phyloP scores from a whole-genome alignment of 2,888 invertebrate genomes.

The Drosophila birchii region DNA sequence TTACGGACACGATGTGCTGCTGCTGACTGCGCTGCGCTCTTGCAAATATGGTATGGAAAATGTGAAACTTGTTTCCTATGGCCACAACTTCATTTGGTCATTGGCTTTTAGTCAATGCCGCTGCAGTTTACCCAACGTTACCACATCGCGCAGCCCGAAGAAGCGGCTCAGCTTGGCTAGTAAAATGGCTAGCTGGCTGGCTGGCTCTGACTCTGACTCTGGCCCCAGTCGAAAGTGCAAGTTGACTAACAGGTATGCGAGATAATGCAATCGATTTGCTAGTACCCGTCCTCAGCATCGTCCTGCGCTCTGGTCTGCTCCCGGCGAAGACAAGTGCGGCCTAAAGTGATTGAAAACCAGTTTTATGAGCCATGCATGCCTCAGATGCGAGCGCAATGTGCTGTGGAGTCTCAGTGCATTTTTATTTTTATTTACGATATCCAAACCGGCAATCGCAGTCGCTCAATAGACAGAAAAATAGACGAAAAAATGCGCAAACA shows the following conservation, averaged over 20 bases:
- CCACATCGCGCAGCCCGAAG: constrained; percentile 26
- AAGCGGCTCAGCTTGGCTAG: constrained; percentile 29
- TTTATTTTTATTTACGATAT: constrained; percentile 36
- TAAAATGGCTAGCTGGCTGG: constrained; percentile 28
- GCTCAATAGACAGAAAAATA: constrained; percentile 33
- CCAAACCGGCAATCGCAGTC: constrained; percentile 35
- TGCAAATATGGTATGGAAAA: constrained; percentile 43
- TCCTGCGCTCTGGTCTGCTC: constrained; percentile 16
- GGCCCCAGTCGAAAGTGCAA: constrained; percentile 67
- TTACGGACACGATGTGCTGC: constrained; percentile 8
- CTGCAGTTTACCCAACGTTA: constrained; percentile 25
- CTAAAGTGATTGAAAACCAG: constrained; percentile 64
- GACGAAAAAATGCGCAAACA: constrained; percentile 48
- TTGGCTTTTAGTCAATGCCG: constrained; percentile 62
- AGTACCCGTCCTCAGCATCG: constrained; percentile 9
- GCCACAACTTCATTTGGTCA: constrained; percentile 70
- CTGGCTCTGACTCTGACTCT: constrained; percentile 9
- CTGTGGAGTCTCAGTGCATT: constrained; percentile 10
- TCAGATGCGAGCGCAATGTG: constrained; percentile 15
- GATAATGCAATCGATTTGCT: constrained; percentile 74
- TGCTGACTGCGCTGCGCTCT: not conserved
- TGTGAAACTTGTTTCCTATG: constrained; percentile 72
- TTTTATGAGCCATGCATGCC: constrained; percentile 53
- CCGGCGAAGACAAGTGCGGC: constrained; percentile 52
- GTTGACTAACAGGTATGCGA: constrained; percentile 58